phyloP scores from a whole-genome alignment of 2,113 vertebrate species.

The Etia nguti region DNA sequence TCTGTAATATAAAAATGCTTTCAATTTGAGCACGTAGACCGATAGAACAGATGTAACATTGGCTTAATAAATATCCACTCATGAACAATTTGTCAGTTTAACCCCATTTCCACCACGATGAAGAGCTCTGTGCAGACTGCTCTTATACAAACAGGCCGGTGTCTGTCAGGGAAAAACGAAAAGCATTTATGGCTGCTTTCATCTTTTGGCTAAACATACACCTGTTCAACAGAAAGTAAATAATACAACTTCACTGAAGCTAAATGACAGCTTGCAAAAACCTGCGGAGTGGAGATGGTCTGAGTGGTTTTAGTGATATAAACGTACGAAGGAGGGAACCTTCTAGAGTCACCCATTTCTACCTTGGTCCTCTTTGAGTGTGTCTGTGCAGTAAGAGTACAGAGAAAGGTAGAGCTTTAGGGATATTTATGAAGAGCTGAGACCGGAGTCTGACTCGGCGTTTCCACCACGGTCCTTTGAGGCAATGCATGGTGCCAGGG shows the following conservation, averaged over 20 bases:
- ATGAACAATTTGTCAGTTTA: not conserved
- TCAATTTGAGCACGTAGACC: not conserved
- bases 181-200: not conserved
- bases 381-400: not conserved
- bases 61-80: not conserved
- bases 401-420: not conserved
- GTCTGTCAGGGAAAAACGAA: not conserved
- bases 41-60: not conserved
- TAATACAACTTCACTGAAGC: not conserved
- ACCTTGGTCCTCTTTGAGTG: not conserved
- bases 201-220: not conserved
- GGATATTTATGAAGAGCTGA: constrained; percentile 63
- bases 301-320: not conserved
- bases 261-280: not conserved
- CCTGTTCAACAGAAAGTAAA: not conserved
- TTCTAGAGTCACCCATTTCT: not conserved
- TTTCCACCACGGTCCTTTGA: constrained; percentile 15
- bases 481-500: constrained; percentile 27
- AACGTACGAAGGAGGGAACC: not conserved
- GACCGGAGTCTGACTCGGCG: constrained; percentile 62
- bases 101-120: not conserved
- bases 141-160: not conserved
- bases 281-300: not conserved
- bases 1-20: not conserved
- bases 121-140: not conserved